Evolutionary conservation across 2,888 invertebrate genomes (phyloP).

Genomic region (Agrochola lota): DNA sequence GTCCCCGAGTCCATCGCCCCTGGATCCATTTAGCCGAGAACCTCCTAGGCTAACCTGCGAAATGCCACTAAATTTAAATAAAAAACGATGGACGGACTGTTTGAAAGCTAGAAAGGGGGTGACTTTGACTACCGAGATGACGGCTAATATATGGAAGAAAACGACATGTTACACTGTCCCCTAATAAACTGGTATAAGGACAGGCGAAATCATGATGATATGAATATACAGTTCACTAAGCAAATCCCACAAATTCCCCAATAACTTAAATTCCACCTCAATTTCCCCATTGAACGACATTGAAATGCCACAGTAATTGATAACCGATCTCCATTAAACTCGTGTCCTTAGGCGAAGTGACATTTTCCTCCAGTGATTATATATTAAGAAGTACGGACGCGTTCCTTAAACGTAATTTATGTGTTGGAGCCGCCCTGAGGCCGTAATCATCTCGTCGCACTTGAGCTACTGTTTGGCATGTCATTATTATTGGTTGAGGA

Average conservation of each 20-base stretch:
- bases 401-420: slow-evolving; percentile 74
- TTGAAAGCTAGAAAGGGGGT: not conserved
- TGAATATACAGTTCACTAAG: not conserved
- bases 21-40: no score
- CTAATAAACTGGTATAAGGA: no score
- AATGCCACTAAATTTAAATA: no score
- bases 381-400: slow-evolving; percentile 55
- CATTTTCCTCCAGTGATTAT: slow-evolving; percentile 62
- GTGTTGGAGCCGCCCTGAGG: slow-evolving; percentile 70
- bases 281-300: not conserved
- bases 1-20: no score
- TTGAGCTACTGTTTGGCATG: slow-evolving; percentile 70
- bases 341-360: slow-evolving; percentile 59
- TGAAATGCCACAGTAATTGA: slow-evolving; percentile 46
- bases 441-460: slow-evolving; percentile 75
- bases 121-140: no score
- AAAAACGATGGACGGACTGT: not conserved
- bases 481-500: slow-evolving; percentile 14
- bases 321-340: slow-evolving; percentile 54
- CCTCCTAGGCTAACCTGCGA: no score
- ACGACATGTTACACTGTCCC: no score
- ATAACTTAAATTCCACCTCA: not conserved
- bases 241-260: not conserved
- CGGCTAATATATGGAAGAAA: no score
- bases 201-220: no score